These are phyloP conservation scores for Suillia variegata DNA, from an alignment of 2,888 invertebrate genomes.

Conservation along the genomic window DNA sequence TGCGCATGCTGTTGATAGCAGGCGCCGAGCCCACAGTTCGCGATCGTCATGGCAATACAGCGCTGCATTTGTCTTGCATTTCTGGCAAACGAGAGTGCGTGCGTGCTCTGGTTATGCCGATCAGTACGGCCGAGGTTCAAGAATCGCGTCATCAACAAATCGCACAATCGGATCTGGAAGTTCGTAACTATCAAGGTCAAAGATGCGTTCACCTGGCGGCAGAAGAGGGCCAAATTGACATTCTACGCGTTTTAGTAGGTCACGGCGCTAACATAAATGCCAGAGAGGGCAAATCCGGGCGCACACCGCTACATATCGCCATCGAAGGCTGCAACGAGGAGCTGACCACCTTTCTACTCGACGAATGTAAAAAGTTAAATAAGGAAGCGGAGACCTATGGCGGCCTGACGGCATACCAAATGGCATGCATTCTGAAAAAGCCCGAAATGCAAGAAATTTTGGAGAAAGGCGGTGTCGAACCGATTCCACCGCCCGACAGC, in stretches of 20 bases:
- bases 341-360: slow-evolving; percentile 67
- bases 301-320: slow-evolving; percentile 76
- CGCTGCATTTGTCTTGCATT: no score
- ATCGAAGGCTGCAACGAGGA: slow-evolving; percentile 67
- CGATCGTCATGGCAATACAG: no score
- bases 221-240: slow-evolving; percentile 67
- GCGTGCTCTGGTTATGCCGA: no score
- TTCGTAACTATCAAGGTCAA: not conserved
- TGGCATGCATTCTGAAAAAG: slow-evolving; percentile 62
- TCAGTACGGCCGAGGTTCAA: no score
- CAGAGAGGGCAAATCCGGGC: slow-evolving; percentile 74
- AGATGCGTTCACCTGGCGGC: not conserved
- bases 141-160: no score
- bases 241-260: slow-evolving; percentile 72
- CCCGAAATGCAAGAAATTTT: slow-evolving; percentile 34
- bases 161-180: no score
- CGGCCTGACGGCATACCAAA: slow-evolving; percentile 70
- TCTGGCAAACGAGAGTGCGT: no score
- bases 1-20: no score
- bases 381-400: slow-evolving; percentile 68
- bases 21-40: no score
- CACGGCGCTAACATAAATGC: slow-evolving; percentile 81
- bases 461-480: slow-evolving; percentile 62
- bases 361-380: slow-evolving; percentile 65
- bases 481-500: slow-evolving; percentile 59